Conservation (phyloP, 2,797 vertebrate genomes). For the Bufotes viridis region DNA sequence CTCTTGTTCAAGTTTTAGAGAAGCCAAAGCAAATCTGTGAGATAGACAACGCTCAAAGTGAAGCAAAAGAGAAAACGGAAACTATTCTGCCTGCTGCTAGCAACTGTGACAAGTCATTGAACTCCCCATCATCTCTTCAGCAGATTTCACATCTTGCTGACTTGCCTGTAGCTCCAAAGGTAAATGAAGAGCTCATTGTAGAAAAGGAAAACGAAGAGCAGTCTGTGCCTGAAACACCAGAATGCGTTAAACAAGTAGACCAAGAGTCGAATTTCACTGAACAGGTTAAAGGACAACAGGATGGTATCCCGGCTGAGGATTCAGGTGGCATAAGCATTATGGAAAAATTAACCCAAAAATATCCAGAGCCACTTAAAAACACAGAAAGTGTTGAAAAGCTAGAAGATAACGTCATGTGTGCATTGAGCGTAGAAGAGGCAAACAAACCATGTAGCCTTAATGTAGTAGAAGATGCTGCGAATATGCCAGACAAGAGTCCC, state of each 20-base stretch:
- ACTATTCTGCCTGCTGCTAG: neutral
- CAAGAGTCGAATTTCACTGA: neutral
- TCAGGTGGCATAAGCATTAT: neutral
- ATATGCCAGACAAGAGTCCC: neutral
- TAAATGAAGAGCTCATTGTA: neutral
- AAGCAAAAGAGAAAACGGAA: conserved; percentile 13
- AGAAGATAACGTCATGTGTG: conserved; percentile 14
- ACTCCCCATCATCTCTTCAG: neutral
- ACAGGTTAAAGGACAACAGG: neutral
- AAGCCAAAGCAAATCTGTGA: neutral
- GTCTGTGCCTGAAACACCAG: neutral
- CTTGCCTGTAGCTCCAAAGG: neutral
- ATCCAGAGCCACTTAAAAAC: conserved; percentile 30
- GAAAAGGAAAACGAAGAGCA: conserved; percentile 12
- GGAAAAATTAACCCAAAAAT: conserved; percentile 9
- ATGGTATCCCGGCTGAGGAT: neutral
- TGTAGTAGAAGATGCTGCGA: neutral
- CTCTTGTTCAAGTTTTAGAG: neutral
- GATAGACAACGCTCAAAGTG: neutral
- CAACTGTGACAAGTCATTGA: conserved; percentile 34
- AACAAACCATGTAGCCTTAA: conserved; percentile 14
- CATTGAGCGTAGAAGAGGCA: neutral
- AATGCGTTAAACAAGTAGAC: neutral
- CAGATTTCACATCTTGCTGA: neutral
- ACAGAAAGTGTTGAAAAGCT: conserved; percentile 24